Conservation (phyloP, 2,113 vertebrate species). For the Gracilinanus agilis region DNA sequence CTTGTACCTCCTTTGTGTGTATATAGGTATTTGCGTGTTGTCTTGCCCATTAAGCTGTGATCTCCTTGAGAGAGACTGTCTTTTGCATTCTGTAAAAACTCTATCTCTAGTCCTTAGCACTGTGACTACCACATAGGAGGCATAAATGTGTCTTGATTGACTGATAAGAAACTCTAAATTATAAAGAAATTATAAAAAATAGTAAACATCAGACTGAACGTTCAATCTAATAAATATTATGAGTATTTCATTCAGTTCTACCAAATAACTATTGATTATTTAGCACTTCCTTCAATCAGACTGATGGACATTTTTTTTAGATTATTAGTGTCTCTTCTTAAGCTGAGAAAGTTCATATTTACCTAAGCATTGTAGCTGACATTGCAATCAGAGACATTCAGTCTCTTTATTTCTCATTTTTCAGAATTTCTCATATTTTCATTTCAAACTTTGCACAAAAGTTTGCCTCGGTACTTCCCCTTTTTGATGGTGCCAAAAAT, state of each 20-base stretch:
- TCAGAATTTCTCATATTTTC: too few relatives aligned
- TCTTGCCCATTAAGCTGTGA: not conserved
- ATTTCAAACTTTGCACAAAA: not conserved
- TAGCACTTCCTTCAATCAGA: not conserved
- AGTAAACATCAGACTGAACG: not conserved
- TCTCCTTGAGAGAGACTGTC: not conserved
- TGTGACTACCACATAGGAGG: not conserved
- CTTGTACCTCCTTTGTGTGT: not conserved
- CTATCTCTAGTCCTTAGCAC: not conserved
- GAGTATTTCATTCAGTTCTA: not conserved
- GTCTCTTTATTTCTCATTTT: conserved; percentile 20
- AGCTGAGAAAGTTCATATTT: not conserved
- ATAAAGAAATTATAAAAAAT: too few relatives aligned
- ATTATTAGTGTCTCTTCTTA: not conserved
- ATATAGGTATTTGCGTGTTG: not conserved
- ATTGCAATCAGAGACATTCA: not conserved
- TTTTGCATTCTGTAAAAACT: not conserved
- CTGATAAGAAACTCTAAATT: too few relatives aligned
- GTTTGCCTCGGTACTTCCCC: not conserved
- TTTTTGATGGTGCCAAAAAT: not conserved
- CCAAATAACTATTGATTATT: not conserved
- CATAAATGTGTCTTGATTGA: not conserved
- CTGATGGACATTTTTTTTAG: not conserved
- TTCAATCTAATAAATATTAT: not conserved
- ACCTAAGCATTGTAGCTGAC: not conserved